Evolutionary conservation across 2,888 invertebrate species (phyloP).

Genomic region (Ormyrus labotus): DNA sequence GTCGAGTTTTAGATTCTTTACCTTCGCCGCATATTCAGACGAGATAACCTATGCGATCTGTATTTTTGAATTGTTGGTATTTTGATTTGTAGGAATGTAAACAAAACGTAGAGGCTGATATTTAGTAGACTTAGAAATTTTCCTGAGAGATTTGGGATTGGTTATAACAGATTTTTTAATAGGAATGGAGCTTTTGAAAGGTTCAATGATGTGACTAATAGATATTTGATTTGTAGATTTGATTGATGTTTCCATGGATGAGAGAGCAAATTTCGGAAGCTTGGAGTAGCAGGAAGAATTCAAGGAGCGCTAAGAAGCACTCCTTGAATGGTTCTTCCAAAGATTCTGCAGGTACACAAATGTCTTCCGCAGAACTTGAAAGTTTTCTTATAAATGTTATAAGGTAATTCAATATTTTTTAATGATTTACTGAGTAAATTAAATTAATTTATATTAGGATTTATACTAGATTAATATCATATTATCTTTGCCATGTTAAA

Average conservation of each 20-base stretch:
- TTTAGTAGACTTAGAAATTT: too few relatives aligned
- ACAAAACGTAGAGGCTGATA: too few relatives aligned
- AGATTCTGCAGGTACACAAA: slow-evolving; percentile 63
- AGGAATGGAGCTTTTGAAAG: too few relatives aligned
- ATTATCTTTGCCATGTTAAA: not conserved
- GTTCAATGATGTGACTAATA: too few relatives aligned
- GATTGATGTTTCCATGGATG: slow-evolving; percentile 72
- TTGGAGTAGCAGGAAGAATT: slow-evolving; percentile 70
- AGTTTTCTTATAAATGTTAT: slow-evolving; percentile 68
- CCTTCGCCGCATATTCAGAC: too few relatives aligned
- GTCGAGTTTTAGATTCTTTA: too few relatives aligned
- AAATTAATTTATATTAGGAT: not conserved
- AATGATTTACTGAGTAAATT: not conserved
- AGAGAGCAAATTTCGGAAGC: slow-evolving; percentile 69
- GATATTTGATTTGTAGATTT: slow-evolving; percentile 54
- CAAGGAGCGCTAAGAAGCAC: slow-evolving; percentile 65
- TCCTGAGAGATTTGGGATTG: too few relatives aligned
- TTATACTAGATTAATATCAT: not conserved
- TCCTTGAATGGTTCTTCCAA: slow-evolving; percentile 64
- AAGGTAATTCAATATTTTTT: slow-evolving; percentile 62
- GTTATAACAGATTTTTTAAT: too few relatives aligned
- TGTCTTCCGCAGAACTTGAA: slow-evolving; percentile 63
- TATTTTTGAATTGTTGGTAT: too few relatives aligned
- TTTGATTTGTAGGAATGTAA: too few relatives aligned
- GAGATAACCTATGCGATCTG: too few relatives aligned